These are phyloP conservation scores for Caenorhabditis parvicauda DNA, from an alignment of 2,888 invertebrate species.

Conservation along the genomic window DNA sequence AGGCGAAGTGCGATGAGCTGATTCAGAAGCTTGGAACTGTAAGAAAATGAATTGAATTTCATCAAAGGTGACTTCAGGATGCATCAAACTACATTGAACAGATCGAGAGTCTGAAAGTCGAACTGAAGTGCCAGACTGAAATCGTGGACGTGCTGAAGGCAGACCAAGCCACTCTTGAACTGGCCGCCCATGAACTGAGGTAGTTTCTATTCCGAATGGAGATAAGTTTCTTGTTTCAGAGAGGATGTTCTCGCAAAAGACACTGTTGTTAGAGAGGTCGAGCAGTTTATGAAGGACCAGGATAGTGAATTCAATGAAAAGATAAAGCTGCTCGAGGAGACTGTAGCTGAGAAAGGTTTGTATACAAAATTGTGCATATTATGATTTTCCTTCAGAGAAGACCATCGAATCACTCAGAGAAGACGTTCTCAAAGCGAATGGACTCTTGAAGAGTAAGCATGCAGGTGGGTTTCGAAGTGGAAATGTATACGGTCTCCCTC, in stretches of 20 bases:
- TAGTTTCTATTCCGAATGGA: neutral
- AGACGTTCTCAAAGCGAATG: conserved; percentile 39
- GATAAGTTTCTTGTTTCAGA: conserved; percentile 7
- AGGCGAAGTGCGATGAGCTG: conserved; percentile 7
- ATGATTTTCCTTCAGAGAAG: conserved; percentile 15
- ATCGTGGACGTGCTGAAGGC: conserved; percentile 11
- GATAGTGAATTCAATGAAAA: conserved; percentile 13
- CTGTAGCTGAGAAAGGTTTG: conserved; percentile 8
- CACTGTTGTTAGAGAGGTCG: conserved; percentile 9
- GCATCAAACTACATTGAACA: neutral
- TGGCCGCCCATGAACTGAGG: neutral
- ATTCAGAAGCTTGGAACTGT: conserved; percentile 6
- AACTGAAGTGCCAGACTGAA: conserved; percentile 13
- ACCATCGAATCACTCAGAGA: conserved; percentile 24
- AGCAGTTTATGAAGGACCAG: conserved; percentile 8
- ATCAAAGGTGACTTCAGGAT: conserved; percentile 10
- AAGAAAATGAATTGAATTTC: neutral
- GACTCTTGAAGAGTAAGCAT: conserved; percentile 39
- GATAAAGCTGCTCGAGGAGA: neutral
- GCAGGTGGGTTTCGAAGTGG: conserved; percentile 10
- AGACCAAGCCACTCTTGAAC: conserved; percentile 1
- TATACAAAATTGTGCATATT: neutral
- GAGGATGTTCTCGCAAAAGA: conserved; percentile 15
- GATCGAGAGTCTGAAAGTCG: conserved; percentile 19
- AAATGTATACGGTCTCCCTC: neutral